A percentile compares a stretch with the other conserved stretches of the same genome.
phyloP scores from a whole-genome alignment of 2,888 invertebrate genomes.

The Lasioglossum leucozonium region DNA sequence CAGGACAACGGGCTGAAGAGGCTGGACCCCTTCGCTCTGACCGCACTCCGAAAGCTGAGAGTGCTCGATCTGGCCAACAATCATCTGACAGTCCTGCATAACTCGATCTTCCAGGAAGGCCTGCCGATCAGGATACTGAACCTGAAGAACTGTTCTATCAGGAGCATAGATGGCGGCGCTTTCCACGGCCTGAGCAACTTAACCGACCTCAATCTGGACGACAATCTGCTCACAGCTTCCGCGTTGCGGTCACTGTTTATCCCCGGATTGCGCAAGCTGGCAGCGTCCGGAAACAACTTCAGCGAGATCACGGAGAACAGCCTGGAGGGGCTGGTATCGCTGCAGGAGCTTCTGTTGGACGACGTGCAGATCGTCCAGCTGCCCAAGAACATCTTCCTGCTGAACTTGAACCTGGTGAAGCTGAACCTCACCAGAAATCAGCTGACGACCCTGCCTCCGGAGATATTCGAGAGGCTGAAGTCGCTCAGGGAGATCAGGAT shows the following conservation, averaged over 20 bases:
- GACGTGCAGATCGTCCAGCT: constrained; percentile 89
- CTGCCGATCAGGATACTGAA: constrained; percentile 90
- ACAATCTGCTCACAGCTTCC: constrained; percentile 89
- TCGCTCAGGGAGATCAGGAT: constrained; percentile 91
- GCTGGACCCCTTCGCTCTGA: constrained; percentile 90
- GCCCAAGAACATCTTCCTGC: constrained; percentile 90
- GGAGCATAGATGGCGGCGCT: constrained; percentile 90
- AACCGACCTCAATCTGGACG: constrained; percentile 91
- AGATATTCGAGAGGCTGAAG: constrained; percentile 90
- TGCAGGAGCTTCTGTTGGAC: constrained; percentile 90
- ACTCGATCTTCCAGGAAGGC: constrained; percentile 90
- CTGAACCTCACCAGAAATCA: constrained; percentile 91
- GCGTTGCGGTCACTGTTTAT: constrained; percentile 90
- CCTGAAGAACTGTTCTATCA: constrained; percentile 91
- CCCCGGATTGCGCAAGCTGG: constrained; percentile 90
- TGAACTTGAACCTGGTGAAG: constrained; percentile 91
- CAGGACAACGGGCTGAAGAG: constrained; percentile 90
- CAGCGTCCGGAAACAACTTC: constrained; percentile 92
- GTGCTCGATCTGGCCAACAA: constrained; percentile 93
- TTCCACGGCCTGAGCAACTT: constrained; percentile 91
- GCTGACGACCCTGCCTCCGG: constrained; percentile 89
- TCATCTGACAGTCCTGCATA: constrained; percentile 89
- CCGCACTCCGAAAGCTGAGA: constrained; percentile 90
- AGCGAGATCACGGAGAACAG: constrained; percentile 89
- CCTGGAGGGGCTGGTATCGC: constrained; percentile 91